A percentile compares a stretch with the other conserved stretches of the same genome.
phyloP scores from a whole-genome alignment of 2,113 vertebrate species.

The Turdus rufiventris region DNA sequence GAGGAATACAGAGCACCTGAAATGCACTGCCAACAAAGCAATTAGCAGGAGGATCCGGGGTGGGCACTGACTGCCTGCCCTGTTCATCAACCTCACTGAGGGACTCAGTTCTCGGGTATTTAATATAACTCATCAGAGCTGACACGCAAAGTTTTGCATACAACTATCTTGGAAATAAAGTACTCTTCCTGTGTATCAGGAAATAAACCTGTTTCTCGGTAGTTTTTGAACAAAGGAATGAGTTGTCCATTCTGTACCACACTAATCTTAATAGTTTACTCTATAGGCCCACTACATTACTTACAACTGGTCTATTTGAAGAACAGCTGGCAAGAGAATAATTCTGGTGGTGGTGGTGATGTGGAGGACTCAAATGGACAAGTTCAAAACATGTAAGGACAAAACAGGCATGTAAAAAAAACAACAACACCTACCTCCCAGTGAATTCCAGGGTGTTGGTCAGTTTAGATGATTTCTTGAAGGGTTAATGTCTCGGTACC shows the following conservation, averaged over 20 bases:
- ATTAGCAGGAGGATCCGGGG: not conserved
- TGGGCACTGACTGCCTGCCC: not conserved
- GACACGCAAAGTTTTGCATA: not conserved
- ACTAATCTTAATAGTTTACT: not conserved
- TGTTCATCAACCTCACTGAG: not conserved
- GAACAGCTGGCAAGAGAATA: not conserved
- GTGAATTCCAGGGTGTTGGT: not conserved
- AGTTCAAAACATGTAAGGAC: not conserved
- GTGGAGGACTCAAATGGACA: not conserved
- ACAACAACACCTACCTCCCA: not conserved
- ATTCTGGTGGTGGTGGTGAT: not conserved
- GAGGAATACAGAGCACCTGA: not conserved
- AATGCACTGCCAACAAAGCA: not conserved
- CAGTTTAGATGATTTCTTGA: not conserved
- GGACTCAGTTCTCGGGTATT: not conserved
- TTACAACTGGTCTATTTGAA: not conserved
- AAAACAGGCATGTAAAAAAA: not conserved
- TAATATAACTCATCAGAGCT: not conserved
- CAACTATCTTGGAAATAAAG: not conserved
- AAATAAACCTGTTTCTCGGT: not conserved
- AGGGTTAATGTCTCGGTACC: not conserved
- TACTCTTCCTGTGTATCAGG: not conserved
- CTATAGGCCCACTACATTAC: not conserved
- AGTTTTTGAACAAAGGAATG: not conserved
- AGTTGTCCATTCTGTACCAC: not conserved